These are phyloP conservation scores for Micronycteris hirsuta DNA, from an alignment of 2,113 vertebrate species.

Conservation along the genomic window DNA sequence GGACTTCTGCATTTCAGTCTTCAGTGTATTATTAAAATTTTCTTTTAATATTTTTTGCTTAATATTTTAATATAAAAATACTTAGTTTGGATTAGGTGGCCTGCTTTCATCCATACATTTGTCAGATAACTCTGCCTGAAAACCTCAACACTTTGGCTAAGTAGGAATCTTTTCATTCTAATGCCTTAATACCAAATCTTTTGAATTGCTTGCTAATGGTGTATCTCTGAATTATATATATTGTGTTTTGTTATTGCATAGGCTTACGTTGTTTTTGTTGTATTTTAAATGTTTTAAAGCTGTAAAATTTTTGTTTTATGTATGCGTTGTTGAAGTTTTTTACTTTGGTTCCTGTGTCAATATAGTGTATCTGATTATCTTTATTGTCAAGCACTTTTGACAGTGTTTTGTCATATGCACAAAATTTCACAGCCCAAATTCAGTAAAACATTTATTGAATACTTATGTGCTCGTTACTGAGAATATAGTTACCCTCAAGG, in stretches of 20 bases:
- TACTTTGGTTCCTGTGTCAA: slow-evolving; percentile 55
- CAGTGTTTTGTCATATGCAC: slow-evolving; percentile 1
- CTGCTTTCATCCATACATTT: slow-evolving; percentile 22
- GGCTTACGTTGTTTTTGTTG: slow-evolving; percentile 56
- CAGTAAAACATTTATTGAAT: neutral
- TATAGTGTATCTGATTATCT: slow-evolving; percentile 30
- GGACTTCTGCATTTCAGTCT: neutral
- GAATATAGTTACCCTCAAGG: neutral
- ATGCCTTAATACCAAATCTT: neutral
- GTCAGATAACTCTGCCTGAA: neutral
- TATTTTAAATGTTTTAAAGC: slow-evolving; percentile 59
- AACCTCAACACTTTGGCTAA: slow-evolving; percentile 21
- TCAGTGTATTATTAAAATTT: slow-evolving; percentile 52
- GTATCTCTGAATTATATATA: slow-evolving; percentile 44
- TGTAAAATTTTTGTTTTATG: slow-evolving; percentile 62
- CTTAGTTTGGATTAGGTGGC: slow-evolving; percentile 17
- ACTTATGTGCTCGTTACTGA: neutral
- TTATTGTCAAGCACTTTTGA: slow-evolving; percentile 41
- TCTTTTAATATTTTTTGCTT: slow-evolving; percentile 17
- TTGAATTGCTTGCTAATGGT: slow-evolving; percentile 49
- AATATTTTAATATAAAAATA: slow-evolving; percentile 19
- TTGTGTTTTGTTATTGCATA: slow-evolving; percentile 55
- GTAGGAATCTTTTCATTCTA: slow-evolving; percentile 38
- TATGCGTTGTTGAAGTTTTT: slow-evolving; percentile 56
- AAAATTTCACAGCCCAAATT: neutral